Evolutionary conservation across 2,797 vertebrate genomes (phyloP), one percentile per base, ranked within the genome.

Genomic region (Myotis findleyi): DNA sequence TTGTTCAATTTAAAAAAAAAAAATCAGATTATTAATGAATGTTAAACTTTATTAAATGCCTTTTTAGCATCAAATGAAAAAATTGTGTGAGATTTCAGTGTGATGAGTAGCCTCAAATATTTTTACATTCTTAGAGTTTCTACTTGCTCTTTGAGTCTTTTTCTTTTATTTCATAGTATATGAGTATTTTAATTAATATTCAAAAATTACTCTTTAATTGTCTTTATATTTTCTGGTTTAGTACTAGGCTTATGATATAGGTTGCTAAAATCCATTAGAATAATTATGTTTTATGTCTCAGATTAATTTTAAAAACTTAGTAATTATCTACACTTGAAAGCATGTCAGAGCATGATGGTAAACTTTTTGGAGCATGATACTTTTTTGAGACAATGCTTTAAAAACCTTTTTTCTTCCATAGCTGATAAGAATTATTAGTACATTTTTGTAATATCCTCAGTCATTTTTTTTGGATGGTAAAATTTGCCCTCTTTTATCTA

Each of bases 111-210:
- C 53, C 33, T 89, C 18, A 93, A 80, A 64, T 94, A 33, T 76
- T 20, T 23, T 90, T 71, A 36, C 1, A 49, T 69, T 93, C 23
- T 92, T 94, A 7, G 6, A 81, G 89, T 93, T 85, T 47, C 38
- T 91, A 30, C 6, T 92, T 72, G 11, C 1, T 82, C 73, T 47
- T 51, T 51, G 7, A 51, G 1, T 75, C 62, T 41, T 95, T 87
- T 95, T 80, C 6, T 93, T 80, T 76, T 92, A 80, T 68, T 87
- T 90, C 9, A 83, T 73, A 62, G n/a, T 38, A 41, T 81, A 4
- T 91, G 11, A 68, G 55, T 16, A 80, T 86, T 77, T 86, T 38
- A 51, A 49, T 57, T 64, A 87, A 25, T 92, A 80, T 90, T 90
- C 8, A 47, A 86, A 71, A 6, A 80, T 21, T 84, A 6, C 20